These are phyloP conservation scores for Charanyca ferruginea DNA, from an alignment of 2,888 invertebrate genomes.

Conservation along the genomic window DNA sequence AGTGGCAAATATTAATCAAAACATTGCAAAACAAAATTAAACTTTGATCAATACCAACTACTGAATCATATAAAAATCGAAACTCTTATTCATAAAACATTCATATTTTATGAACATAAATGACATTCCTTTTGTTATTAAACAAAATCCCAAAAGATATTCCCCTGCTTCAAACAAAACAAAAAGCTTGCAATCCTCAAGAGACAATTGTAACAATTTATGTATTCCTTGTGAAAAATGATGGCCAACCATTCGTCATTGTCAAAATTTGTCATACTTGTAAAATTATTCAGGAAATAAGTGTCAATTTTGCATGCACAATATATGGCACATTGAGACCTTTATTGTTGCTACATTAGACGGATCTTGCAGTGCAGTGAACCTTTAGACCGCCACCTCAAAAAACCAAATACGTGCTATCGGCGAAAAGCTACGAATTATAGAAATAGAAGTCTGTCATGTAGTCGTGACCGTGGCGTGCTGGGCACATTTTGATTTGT, in stretches of 20 bases:
- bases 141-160: neutral
- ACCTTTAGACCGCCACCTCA: too few relatives aligned
- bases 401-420: too few relatives aligned
- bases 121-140: neutral
- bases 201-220: conserved; percentile 31
- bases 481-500: too few relatives aligned
- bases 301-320: neutral
- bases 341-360: too few relatives aligned
- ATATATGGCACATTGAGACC: too few relatives aligned
- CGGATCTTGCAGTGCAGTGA: too few relatives aligned
- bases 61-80: conserved; percentile 1
- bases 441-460: too few relatives aligned
- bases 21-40: neutral
- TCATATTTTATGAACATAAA: neutral
- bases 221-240: conserved; percentile 20
- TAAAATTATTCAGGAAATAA: conserved; percentile 29
- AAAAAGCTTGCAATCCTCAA: neutral
- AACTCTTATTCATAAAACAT: neutral
- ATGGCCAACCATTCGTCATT: conserved; percentile 10
- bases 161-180: neutral
- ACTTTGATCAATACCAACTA: neutral
- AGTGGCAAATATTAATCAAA: neutral
- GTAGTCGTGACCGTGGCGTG: too few relatives aligned
- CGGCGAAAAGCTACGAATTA: too few relatives aligned
- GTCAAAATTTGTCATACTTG: conserved; percentile 20